These are phyloP conservation scores for Brenthis daphne DNA, from an alignment of 2,888 invertebrate genomes.

Conservation along the genomic window DNA sequence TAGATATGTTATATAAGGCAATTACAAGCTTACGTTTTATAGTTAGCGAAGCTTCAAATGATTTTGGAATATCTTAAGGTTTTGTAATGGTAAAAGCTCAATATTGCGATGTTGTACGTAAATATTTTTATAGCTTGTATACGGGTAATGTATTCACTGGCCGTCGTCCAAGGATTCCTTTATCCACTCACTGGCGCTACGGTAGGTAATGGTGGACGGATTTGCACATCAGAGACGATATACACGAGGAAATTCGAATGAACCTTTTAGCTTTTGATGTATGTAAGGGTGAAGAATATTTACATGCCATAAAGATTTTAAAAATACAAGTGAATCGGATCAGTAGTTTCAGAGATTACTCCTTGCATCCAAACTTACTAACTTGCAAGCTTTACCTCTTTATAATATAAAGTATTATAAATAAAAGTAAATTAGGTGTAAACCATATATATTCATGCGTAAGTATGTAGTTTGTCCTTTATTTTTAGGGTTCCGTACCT, in stretches of 20 bases:
- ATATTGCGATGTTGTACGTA: constrained; percentile 21
- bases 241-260: neutral
- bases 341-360: no score
- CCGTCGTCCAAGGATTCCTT: constrained; percentile 52
- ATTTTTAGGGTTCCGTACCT: no score
- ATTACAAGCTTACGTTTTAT: no score
- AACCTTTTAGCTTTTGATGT: constrained; percentile 18
- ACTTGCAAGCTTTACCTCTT: no score
- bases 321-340: no score
- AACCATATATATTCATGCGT: no score
- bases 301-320: no score
- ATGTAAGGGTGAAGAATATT: constrained; percentile 3
- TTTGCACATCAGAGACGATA: constrained; percentile 41
- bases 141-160: constrained; percentile 58
- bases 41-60: neutral
- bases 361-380: no score
- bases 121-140: constrained; percentile 36
- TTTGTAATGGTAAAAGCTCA: constrained; percentile 5
- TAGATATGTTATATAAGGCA: no score
- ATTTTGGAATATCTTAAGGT: neutral
- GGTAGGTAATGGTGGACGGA: constrained; percentile 31
- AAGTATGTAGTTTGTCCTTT: no score
- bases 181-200: constrained; percentile 28
- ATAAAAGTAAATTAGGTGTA: no score
- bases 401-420: no score